Base-by-base conservation (phyloP, 2,113 vertebrate species). In the Xenopus laevis region DNA sequence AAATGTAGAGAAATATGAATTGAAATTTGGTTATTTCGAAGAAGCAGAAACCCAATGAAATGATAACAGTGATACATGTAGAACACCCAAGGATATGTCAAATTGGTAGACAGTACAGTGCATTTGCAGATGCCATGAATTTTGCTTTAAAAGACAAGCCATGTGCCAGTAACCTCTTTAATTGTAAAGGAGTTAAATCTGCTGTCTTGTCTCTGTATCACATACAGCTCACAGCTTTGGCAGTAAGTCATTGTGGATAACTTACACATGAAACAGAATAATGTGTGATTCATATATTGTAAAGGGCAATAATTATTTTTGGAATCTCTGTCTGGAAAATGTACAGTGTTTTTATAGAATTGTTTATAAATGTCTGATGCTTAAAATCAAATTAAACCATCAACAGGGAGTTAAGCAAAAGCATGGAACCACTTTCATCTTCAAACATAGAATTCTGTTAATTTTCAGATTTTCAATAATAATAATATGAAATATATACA, bases 271-370 rank as follows among this genome's bases (percentile, higher is more conserved):
- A 58, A 64, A 70, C 80, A 81, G 67, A 79, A 61, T 27, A 58
- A 21, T 63, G 13, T 72, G 65, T 40, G 21, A 75, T 71, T 63
- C 11, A 27, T 60, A 53, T 11, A 0, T 71, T 68, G 71, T 1
- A 79, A 79, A 72, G 40, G 21, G 7, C 9, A 78, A 55, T 65
- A 78, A 78, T 82, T 55, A 69, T 74, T 80, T 80, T 83, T 68
- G 79, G 4, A 77, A 77, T 23, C 20, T 45, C 13, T 55, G 59
- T 72, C 18, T 74, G 77, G 53, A 81, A 87, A 82, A 81, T 72
- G 58, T 79, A 69, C 52, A 17, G 6, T 27, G 58, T 66, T 58
- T 12, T 44, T 58, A 12, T 16, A 66, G 71, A 73, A 65, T 45
- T 65, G 30, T 55, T 50, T 65, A 52, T 50, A 33, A 10, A 33